phyloP scores from a whole-genome alignment of 2,888 invertebrate species.

The Sussaba pulchella region DNA sequence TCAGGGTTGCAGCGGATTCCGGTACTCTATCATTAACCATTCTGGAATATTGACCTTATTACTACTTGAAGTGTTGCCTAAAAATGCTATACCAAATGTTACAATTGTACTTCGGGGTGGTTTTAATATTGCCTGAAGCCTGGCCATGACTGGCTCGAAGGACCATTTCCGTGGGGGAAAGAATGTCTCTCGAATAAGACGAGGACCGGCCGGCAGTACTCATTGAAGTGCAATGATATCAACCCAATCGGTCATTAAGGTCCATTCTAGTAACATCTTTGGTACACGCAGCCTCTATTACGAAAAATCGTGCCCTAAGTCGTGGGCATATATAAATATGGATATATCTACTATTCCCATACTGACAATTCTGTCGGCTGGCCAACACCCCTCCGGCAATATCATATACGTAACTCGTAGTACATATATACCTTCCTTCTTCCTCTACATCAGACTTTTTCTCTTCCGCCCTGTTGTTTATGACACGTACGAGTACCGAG shows the following conservation, averaged over 20 bases:
- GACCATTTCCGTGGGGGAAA: too few relatives aligned
- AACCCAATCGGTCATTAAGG: too few relatives aligned
- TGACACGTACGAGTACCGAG: constrained; percentile 35
- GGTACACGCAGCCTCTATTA: neutral
- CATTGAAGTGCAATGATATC: too few relatives aligned
- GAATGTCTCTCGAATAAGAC: neutral
- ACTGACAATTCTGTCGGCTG: neutral
- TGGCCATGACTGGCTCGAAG: too few relatives aligned
- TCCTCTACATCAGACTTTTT: constrained; percentile 1
- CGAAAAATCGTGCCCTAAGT: neutral
- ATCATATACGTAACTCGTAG: neutral
- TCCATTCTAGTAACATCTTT: neutral
- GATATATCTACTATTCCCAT: neutral
- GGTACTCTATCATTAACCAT: too few relatives aligned
- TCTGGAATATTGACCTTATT: too few relatives aligned
- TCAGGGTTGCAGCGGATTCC: too few relatives aligned
- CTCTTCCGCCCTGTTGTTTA: constrained; percentile 27
- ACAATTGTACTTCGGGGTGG: too few relatives aligned
- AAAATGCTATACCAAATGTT: too few relatives aligned
- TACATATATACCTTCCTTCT: neutral
- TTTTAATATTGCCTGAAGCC: too few relatives aligned
- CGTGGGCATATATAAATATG: neutral
- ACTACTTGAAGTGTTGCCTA: too few relatives aligned
- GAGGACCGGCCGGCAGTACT: neutral
- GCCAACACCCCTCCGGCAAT: constrained; percentile 5